Evolutionary conservation across 2,113 vertebrate species (phyloP), one percentile per base, ranked within the genome.

Genomic region (Daubentonia madagascariensis): DNA sequence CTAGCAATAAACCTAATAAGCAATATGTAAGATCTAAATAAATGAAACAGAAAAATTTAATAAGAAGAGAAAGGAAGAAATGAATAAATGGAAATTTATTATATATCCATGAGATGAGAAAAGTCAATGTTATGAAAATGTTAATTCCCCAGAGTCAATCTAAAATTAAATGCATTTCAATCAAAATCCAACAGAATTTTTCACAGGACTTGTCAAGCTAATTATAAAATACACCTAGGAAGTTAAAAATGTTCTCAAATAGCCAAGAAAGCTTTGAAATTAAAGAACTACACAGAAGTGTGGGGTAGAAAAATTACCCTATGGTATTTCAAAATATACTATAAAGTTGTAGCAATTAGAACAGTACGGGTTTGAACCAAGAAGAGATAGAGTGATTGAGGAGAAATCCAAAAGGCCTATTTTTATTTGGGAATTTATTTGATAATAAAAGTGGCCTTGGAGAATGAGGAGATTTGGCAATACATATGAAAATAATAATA

Each of bases 81-180:
- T 85, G 43, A 91, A 40, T 93, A 89, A 54, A 13, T 61, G 10
- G 37, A 78, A 94, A 84, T 45, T 88, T 22, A 54, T 67, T 85
- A 1, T 59, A 28, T 79, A 52, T 88, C 78, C 13, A 54, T 17
- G 23, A 76, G 30, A 91, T 59, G 59, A 96, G 61, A 70, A 94
- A 94, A 75, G 17, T 88, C 70, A 96, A 3, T 86, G 16, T 89
- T 96, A 94, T 79, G 40, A 92, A 97, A 96, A 88, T 80, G 22
- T 92, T 80, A 92, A 87, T 73, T 87, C 43, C 8, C 22, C 45
- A 85, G 37, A 72, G 14, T n/a, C n/a, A 89, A 72, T 78, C 35
- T 94, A 91, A 93, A 97, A 85, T 67, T 76, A 83, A 95, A 89
- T 94, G 8, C 23, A 54, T 95, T 76, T 67, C 68, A 90, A 75